Evolutionary conservation across 2,888 invertebrate species (phyloP), one percentile per base, ranked within the genome.

Genomic region (Melinaea marsaeus): DNA sequence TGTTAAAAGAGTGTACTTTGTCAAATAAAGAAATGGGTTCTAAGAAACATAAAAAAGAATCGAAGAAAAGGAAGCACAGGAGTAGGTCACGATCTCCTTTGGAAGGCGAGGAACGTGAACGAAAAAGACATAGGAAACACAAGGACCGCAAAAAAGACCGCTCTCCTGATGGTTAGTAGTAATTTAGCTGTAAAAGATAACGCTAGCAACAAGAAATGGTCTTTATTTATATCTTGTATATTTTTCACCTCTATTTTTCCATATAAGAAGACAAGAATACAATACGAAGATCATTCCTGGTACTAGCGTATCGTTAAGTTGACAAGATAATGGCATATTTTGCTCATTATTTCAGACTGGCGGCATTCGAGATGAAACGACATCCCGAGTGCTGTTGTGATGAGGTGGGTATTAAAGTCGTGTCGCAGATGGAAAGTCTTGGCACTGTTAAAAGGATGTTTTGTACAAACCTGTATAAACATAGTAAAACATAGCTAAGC

Each of bases 21-120:
- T 13, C 5, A 13, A 35, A 57, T 45, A 6, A 62, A 58, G 51
- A n/a, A 72, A 94, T 94, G 94, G 94, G 94, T 74, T 94, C 95
- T 33, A 94, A 94, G 81, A 94, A 94, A 78, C 94, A 94, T 75
- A 94, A 94, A 79, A 93, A 93, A 75, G 94, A 93, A 48, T 88
- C 92, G 3, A 93, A 93, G 79, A 95, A 95, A 85, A 92, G 93
- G 80, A 93, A 94, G 78, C 94, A 94, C 65, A 83, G 84, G 75
- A 89, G 89, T 81, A 90, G 93, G 57, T 93, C 93, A 33, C 90
- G 92, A 42, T 93, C 93, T 51, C 90, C 91, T 1, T 78, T 92
- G 60, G 90, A 90, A 13, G 88, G 88, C 61, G 92, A 92, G 69
- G 93, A 93, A 69, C 92, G 92, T 69, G 92, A 91, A 72, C 83